phyloP scores from a whole-genome alignment of 2,888 invertebrate species.

The Eudasyphora cyanicolor region DNA sequence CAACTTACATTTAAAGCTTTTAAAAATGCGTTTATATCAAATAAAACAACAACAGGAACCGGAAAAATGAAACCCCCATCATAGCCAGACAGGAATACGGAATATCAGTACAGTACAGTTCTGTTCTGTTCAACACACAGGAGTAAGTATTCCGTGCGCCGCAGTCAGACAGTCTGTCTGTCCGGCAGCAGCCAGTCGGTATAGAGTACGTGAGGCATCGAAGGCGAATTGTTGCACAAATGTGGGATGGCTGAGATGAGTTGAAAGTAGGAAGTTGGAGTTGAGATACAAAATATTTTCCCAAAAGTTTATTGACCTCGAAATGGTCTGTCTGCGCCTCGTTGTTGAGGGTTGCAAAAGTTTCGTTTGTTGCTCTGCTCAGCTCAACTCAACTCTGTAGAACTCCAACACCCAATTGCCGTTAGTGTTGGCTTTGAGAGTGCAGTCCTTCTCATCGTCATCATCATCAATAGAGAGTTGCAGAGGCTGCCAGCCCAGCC shows the following conservation, averaged over 20 bases:
- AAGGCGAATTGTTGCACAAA: constrained; percentile 11
- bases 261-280: constrained; percentile 17
- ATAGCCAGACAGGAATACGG: constrained; percentile 43
- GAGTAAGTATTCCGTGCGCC: not conserved
- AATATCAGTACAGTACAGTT: constrained; percentile 56
- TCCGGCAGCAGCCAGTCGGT: not conserved
- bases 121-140: constrained; percentile 47
- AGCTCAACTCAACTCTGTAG: not conserved
- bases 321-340: constrained; percentile 46
- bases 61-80: constrained; percentile 23
- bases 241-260: not conserved
- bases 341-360: constrained; percentile 58
- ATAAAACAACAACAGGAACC: constrained; percentile 30
- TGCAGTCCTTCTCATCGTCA: not conserved
- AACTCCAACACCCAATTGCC: constrained; percentile 3
- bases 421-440: constrained; percentile 35
- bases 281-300: constrained; percentile 52
- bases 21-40: constrained; percentile 60
- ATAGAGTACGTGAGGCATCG: not conserved
- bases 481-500: not conserved
- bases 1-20: constrained; percentile 56
- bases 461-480: not conserved
- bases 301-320: constrained; percentile 63
- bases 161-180: constrained; percentile 27
- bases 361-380: constrained; percentile 31